Evolutionary conservation across 92 coral and sea anemone species (phyloP).

Genomic region (Nematostella vectensis): DNA sequence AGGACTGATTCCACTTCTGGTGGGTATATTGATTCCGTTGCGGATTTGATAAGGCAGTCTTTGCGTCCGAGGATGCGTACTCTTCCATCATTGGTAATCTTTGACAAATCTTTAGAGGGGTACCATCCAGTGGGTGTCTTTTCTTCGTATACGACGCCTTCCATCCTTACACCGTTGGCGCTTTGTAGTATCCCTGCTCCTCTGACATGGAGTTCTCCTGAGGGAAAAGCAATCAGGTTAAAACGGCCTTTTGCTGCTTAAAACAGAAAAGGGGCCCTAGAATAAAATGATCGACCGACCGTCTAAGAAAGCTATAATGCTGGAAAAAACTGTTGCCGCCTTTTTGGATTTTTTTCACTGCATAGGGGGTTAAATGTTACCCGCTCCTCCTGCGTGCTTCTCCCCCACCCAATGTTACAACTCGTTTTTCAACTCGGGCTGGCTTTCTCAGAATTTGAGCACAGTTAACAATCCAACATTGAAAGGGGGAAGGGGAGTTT

Average conservation of each 20-base stretch:
- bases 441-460: too few relatives aligned
- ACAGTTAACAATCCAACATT: too few relatives aligned
- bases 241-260: not conserved
- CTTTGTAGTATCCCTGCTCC: not conserved
- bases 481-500: too few relatives aligned
- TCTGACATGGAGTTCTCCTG: constrained; percentile 2
- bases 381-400: too few relatives aligned
- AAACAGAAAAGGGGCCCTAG: too few relatives aligned
- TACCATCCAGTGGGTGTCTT: constrained; percentile 31
- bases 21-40: constrained; percentile 23
- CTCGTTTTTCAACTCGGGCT: too few relatives aligned
- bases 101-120: constrained; percentile 26
- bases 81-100: constrained; percentile 19
- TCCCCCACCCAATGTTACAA: too few relatives aligned
- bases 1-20: constrained; percentile 28
- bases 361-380: too few relatives aligned
- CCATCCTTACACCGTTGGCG: not conserved
- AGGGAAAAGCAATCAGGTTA: not conserved
- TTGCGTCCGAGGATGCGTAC: constrained; percentile 25
- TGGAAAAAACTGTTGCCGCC: too few relatives aligned
- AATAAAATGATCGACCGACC: too few relatives aligned
- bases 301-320: too few relatives aligned
- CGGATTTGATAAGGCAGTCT: constrained; percentile 35
- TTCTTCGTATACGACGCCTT: not conserved
- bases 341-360: too few relatives aligned